Evolutionary conservation across 2,113 vertebrate species (phyloP).

Genomic region (Microtus richardsoni): DNA sequence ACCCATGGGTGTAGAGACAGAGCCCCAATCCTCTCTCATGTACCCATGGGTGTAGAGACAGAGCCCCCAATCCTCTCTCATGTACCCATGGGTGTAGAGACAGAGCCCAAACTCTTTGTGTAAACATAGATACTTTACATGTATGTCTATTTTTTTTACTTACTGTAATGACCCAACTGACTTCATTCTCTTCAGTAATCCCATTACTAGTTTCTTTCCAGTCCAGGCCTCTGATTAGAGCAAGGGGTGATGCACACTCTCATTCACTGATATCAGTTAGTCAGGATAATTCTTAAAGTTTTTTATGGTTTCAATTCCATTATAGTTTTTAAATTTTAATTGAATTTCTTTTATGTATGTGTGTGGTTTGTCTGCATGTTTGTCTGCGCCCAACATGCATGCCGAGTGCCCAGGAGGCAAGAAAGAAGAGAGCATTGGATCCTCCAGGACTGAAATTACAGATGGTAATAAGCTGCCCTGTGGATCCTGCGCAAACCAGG

Average conservation of each 20-base stretch:
- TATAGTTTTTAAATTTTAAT: neutral
- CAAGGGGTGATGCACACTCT: neutral
- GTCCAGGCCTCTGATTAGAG: neutral
- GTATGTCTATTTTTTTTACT: neutral
- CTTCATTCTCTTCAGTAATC: neutral
- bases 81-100: neutral
- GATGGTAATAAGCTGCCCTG: neutral
- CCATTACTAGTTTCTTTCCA: neutral
- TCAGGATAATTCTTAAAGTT: neutral
- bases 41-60: neutral
- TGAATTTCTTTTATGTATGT: neutral
- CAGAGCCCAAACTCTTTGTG: neutral
- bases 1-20: neutral
- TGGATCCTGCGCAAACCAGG: neutral
- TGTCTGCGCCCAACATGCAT: neutral
- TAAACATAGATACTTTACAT: neutral
- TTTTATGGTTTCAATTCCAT: neutral
- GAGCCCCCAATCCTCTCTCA: neutral
- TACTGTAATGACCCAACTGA: neutral
- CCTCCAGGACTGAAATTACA: neutral
- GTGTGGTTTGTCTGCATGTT: neutral
- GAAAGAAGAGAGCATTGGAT: neutral
- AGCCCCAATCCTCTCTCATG: neutral
- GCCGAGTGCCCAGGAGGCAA: neutral
- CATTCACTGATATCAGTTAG: neutral